phyloP scores from a whole-genome alignment of 2,113 vertebrate species.

The Eupsittula cactorum region DNA sequence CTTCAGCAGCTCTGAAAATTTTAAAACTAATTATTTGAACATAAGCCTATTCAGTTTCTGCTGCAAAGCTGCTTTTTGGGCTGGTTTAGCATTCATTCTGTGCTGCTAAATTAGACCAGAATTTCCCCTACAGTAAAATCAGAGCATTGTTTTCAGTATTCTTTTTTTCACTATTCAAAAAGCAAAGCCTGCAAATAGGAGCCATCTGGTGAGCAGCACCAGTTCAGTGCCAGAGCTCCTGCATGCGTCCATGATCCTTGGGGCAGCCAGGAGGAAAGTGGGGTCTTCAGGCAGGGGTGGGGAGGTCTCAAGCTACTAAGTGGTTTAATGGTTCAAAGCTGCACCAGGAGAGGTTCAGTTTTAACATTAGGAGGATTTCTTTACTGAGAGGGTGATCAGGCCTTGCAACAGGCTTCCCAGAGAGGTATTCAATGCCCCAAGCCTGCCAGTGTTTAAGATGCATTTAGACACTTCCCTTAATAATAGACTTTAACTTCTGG shows the following conservation, averaged over 20 bases:
- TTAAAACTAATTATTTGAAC: background rate
- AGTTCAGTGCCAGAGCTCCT: background rate
- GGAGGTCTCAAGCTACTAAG: background rate
- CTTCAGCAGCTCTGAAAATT: background rate
- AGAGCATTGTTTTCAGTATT: background rate
- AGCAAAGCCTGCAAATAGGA: background rate
- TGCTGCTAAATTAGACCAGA: background rate
- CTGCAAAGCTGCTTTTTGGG: background rate
- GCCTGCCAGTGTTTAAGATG: background rate
- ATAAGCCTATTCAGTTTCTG: background rate
- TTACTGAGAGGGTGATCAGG: background rate
- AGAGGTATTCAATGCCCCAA: background rate
- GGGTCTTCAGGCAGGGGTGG: background rate
- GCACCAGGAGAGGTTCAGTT: background rate
- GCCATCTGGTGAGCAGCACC: background rate
- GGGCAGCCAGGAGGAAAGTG: background rate
- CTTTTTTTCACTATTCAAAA: background rate
- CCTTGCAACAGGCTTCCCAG: background rate
- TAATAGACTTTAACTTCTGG: background rate
- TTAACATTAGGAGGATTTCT: background rate
- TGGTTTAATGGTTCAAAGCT: background rate
- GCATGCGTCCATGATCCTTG: rapidly evolving
- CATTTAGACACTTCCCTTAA: background rate
- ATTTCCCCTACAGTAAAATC: background rate
- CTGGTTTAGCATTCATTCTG: background rate